These are phyloP conservation scores for Cichlasoma orientale DNA, from an alignment of 2,797 vertebrate genomes.

Conservation along the genomic window DNA sequence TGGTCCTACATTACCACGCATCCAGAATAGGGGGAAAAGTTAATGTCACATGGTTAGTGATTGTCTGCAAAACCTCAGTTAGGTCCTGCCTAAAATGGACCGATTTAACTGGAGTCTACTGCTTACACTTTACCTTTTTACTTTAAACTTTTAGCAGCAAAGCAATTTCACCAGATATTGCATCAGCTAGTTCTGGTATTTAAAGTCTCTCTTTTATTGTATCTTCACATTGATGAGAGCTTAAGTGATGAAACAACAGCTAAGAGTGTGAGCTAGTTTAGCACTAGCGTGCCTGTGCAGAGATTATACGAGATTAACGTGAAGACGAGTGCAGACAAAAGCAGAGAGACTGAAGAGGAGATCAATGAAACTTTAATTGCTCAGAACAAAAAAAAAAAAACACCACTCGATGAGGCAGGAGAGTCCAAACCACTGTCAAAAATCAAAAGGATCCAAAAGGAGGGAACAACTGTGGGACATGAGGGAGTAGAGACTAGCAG, in stretches of 20 bases:
- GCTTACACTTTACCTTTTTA: not conserved
- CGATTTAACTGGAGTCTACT: too few relatives aligned
- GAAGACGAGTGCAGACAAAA: not conserved
- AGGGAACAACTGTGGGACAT: not conserved
- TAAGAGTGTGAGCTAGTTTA: not conserved
- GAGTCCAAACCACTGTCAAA: not conserved
- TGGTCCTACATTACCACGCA: not conserved
- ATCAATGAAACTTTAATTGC: not conserved
- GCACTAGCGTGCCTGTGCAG: not conserved
- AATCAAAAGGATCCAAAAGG: not conserved
- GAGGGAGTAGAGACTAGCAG: not conserved
- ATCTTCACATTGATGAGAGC: not conserved
- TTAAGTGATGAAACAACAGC: not conserved
- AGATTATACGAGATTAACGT: not conserved
- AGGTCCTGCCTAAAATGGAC: not conserved
- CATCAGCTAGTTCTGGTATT: not conserved
- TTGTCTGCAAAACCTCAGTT: rapidly evolving
- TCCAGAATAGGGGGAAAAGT: not conserved
- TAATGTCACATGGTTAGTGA: rapidly evolving
- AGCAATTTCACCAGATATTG: not conserved
- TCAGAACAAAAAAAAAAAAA: not conserved
- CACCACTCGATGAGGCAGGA: rapidly evolving
- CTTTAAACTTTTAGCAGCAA: not conserved
- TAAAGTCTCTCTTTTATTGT: not conserved
- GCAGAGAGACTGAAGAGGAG: rapidly evolving